Conservation (phyloP, 2,888 invertebrate species). For the Coenonympha glycerion region DNA sequence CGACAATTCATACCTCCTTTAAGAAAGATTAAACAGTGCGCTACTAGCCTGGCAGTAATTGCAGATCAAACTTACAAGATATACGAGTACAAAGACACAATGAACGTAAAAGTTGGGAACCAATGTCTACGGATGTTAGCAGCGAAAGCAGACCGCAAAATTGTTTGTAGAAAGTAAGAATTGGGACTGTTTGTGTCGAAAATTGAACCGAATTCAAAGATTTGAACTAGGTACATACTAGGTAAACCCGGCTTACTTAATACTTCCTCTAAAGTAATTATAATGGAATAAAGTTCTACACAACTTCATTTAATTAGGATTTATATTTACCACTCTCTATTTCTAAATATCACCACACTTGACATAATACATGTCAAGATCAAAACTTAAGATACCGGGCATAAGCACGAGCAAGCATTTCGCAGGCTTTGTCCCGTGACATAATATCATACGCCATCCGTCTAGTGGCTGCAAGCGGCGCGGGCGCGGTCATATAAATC, state of each 20-base stretch:
- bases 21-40: too few species aligned
- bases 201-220: slow-evolving; percentile 1
- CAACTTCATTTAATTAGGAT: too few species aligned
- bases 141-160: slow-evolving; percentile 2
- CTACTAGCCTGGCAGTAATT: too few species aligned
- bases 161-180: slow-evolving; percentile 8
- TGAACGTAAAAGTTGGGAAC: not conserved
- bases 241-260: too few species aligned
- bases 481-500: slow-evolving; percentile 36
- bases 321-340: too few species aligned
- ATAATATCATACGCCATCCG: slow-evolving; percentile 34
- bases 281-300: too few species aligned
- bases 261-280: too few species aligned
- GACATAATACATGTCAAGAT: not conserved
- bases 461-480: slow-evolving; percentile 27
- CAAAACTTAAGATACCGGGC: not conserved
- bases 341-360: too few species aligned
- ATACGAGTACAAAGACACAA: too few species aligned
- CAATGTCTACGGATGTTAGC: slow-evolving; percentile 6
- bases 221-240: too few species aligned
- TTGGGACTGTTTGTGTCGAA: not conserved
- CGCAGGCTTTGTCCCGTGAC: slow-evolving; percentile 34
- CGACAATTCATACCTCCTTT: too few species aligned
- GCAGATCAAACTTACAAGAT: too few species aligned
- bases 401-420: slow-evolving; percentile 12